Base-by-base conservation (phyloP, 2,113 vertebrate species). In the Zosterops lateralis region DNA sequence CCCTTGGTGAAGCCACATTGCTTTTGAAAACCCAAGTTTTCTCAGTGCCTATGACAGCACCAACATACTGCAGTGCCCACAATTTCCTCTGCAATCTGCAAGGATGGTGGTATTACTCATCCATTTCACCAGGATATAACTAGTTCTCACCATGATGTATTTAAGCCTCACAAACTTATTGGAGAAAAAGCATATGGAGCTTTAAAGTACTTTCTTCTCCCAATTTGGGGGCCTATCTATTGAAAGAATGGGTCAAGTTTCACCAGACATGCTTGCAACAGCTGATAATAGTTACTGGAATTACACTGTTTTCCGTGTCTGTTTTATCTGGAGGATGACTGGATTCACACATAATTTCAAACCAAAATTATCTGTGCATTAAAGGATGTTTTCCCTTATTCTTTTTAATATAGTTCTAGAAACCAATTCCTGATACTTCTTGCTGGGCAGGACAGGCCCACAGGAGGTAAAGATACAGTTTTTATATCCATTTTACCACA, bases 31-130 rank as follows among this genome's bases (percentile, higher is more conserved):
- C 65, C 60, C 24, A 51, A 91, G 42, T 22, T 86, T 92, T 88
- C 68, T 71, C 38, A 8, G 64, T 58, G 78, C 85, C 72, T 93
- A 7, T 62, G 29, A 91, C 36, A 94, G 84, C 89, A 71, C 56
- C 50, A 70, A 82, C 58, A 87, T 38, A 79, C 50, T 50, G 78
- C 10, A 0, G 71, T 85, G 71, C 87, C 90, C 75, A 70, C 81
- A 72, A 47, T 76, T 96, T 91, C 84, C 90, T 82, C 64, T 90
- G 78, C 82, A 75, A 48, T 82, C 87, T 7, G 5, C 61, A 84
- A 88, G 73, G 80, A 67, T 64, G 40, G 62, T 68, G 51, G 32
- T 62, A 94, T 84, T 95, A 94, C 89, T 92, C 92, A 89, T 82
- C 50, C 45, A 26, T 95, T 95, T 89, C 82, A 73, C 74, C 56